Evolutionary conservation across 2,113 vertebrate species (phyloP).

Genomic region (Junco hyemalis): DNA sequence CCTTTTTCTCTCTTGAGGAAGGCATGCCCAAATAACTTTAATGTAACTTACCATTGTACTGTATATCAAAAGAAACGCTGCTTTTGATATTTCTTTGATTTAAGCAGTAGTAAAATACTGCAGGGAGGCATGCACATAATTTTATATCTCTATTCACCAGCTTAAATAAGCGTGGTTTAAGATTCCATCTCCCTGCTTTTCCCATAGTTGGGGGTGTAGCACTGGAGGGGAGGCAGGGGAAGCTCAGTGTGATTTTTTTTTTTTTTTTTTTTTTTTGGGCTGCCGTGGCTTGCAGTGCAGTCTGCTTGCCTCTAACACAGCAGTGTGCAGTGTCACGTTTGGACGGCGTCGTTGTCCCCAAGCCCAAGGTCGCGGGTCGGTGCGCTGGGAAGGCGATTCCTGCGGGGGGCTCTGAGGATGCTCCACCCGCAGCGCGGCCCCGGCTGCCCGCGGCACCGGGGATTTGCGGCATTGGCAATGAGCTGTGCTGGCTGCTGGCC

Average conservation of each 20-base stretch:
- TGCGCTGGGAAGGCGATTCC: background rate
- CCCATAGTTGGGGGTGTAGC: background rate
- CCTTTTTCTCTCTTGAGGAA: background rate
- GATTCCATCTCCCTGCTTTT: background rate
- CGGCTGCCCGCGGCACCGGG: slow-evolving; percentile 50
- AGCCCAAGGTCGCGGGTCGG: slow-evolving; percentile 67
- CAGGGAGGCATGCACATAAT: background rate
- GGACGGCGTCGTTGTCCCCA: background rate
- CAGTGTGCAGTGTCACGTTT: accelerated
- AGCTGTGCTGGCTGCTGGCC: slow-evolving; percentile 76
- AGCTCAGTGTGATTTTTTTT: background rate
- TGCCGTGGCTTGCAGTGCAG: background rate
- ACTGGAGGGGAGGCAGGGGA: background rate
- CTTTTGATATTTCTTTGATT: slow-evolving; percentile 35
- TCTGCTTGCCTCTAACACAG: background rate
- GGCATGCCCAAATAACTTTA: background rate
- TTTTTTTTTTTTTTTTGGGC: background rate
- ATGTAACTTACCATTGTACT: background rate
- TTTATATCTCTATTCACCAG: background rate
- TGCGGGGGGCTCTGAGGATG: background rate
- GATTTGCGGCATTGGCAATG: slow-evolving; percentile 73
- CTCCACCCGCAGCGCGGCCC: slow-evolving; percentile 69
- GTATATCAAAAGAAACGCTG: background rate
- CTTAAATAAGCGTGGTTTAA: background rate
- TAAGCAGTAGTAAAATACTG: slow-evolving; percentile 7